Conservation (phyloP, 2,797 vertebrate genomes). For the Microtus obscurus region DNA sequence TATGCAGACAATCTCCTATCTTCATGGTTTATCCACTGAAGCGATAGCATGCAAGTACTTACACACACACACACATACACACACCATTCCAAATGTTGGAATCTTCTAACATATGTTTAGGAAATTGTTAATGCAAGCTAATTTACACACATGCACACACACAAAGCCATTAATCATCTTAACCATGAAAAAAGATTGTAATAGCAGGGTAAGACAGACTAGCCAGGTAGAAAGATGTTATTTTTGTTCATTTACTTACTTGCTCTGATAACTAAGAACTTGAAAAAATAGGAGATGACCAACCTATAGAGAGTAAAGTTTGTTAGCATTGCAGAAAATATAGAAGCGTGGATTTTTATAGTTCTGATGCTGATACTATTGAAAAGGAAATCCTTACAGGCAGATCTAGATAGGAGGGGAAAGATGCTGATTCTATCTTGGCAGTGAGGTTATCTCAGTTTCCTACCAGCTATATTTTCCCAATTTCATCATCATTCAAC, state of each 20-base stretch:
- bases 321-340: not conserved
- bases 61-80: not conserved
- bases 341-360: not conserved
- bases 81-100: constrained; percentile 11
- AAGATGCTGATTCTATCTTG: not conserved
- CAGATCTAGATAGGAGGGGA: not conserved
- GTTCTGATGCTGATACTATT: not conserved
- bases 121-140: not conserved
- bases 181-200: not conserved
- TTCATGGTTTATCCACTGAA: not conserved
- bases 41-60: not conserved
- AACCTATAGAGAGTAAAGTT: not conserved
- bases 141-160: not conserved
- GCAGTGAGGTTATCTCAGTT: not conserved
- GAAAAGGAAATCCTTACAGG: not conserved
- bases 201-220: not conserved
- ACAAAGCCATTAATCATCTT: not conserved
- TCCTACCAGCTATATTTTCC: not conserved
- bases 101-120: not conserved
- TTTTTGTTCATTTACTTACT: constrained; percentile 29
- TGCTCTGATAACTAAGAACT: not conserved
- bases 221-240: not conserved
- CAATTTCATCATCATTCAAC: not conserved
- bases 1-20: not conserved
- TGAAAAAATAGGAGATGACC: not conserved